Evolutionary conservation across 1,140 invertebrate genomes (phyloP).

Genomic region (Caerostris extrusa): DNA sequence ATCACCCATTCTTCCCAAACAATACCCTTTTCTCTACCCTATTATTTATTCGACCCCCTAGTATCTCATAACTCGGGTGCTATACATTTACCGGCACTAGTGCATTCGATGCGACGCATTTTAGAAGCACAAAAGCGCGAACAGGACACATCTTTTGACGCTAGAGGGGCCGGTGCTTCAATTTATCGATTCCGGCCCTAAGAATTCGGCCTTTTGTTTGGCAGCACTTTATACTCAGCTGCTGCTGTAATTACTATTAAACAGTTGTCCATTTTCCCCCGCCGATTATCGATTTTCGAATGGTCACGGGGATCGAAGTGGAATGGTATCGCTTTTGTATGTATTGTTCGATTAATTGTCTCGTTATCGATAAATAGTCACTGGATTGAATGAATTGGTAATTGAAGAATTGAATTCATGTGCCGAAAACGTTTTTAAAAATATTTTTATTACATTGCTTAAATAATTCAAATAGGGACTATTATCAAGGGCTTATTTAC

Average conservation of each 20-base stretch:
- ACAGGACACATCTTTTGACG: constrained; percentile 31
- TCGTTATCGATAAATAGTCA: too few species aligned
- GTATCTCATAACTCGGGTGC: constrained; percentile 28
- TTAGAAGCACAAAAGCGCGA: constrained; percentile 29
- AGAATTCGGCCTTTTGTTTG: constrained; percentile 58
- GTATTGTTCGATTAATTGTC: too few species aligned
- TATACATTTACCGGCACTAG: not conserved
- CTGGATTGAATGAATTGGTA: too few species aligned
- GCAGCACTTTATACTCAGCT: constrained; percentile 33
- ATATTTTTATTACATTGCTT: too few species aligned
- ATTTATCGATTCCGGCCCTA: constrained; percentile 52
- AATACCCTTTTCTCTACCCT: not conserved
- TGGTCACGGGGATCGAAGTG: not conserved
- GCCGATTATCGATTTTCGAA: constrained; percentile 56
- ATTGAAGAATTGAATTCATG: too few species aligned
- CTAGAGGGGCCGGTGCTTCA: not conserved
- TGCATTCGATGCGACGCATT: not conserved
- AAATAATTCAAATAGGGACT: too few species aligned
- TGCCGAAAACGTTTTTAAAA: too few species aligned
- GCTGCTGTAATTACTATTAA: constrained; percentile 72
- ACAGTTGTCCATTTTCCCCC: constrained; percentile 68
- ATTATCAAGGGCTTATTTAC: too few species aligned
- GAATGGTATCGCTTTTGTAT: not conserved
- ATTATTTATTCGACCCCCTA: constrained; percentile 43
- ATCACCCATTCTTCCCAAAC: constrained; percentile 14